These are phyloP conservation scores for Drosophila macrospina DNA, from an alignment of 2,888 invertebrate genomes.

Conservation along the genomic window DNA sequence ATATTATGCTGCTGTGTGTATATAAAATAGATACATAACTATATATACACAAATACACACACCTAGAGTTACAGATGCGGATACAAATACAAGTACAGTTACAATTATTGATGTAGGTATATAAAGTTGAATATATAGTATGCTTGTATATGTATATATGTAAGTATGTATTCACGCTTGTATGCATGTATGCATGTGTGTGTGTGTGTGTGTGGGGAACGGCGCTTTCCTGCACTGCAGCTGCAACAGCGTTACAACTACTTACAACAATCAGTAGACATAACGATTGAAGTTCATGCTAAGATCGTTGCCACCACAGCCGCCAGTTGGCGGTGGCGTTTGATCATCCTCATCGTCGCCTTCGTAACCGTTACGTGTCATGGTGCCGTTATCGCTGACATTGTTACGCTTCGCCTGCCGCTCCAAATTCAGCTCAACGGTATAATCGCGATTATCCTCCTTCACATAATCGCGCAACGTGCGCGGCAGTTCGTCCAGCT, in stretches of 20 bases:
- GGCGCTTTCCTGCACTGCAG: slow-evolving; percentile 14
- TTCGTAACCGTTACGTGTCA: slow-evolving; percentile 61
- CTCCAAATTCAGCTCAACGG: slow-evolving; percentile 79
- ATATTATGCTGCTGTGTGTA: slow-evolving; percentile 11
- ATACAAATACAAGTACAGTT: slow-evolving; percentile 24
- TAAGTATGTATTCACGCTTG: too few species aligned
- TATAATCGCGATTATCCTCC: slow-evolving; percentile 82
- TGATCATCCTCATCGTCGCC: slow-evolving; percentile 83
- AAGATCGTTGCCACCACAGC: slow-evolving; percentile 83
- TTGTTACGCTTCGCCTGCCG: slow-evolving; percentile 47
- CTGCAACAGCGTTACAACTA: slow-evolving; percentile 7
- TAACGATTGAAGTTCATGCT: slow-evolving; percentile 84
- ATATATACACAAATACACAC: slow-evolving; percentile 23
- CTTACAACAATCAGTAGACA: slow-evolving; percentile 77
- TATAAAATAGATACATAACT: slow-evolving; percentile 28
- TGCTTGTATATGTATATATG: slow-evolving; percentile 1
- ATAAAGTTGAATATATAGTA: slow-evolving; percentile 23
- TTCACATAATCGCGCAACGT: slow-evolving; percentile 83
- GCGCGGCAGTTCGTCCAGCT: slow-evolving; percentile 83
- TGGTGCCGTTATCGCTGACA: slow-evolving; percentile 33
- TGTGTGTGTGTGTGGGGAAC: too few species aligned
- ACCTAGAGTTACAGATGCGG: slow-evolving; percentile 19
- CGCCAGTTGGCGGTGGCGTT: slow-evolving; percentile 82
- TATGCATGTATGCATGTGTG: too few species aligned
- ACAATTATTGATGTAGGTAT: slow-evolving; percentile 22